A percentile compares a stretch with the other conserved stretches of the same genome.
These are phyloP conservation scores for Pygocentrus nattereri DNA, from an alignment of 2,797 vertebrate species.

Conservation along the genomic window DNA sequence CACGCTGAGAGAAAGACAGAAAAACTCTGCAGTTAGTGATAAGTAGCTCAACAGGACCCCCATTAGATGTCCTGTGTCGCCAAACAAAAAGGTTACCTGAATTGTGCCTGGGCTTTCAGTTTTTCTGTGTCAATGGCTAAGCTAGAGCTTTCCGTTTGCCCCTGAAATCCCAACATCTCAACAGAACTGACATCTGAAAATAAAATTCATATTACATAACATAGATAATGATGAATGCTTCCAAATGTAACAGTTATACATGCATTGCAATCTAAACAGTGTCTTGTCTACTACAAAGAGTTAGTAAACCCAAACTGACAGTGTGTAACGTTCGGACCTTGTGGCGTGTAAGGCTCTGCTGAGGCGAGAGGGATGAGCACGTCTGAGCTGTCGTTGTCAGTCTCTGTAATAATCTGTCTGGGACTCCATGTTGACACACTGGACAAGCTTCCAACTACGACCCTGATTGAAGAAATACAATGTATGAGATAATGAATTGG, in stretches of 20 bases:
- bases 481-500: neutral
- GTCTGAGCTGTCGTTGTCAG: slow-evolving; percentile 81
- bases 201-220: neutral
- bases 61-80: slow-evolving; percentile 65
- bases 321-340: slow-evolving; percentile 75
- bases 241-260: neutral
- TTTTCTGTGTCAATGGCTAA: slow-evolving; percentile 72
- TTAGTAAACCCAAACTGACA: no score
- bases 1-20: slow-evolving; percentile 75
- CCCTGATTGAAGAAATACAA: slow-evolving; percentile 68
- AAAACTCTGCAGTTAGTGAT: slow-evolving; percentile 16
- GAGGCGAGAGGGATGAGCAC: slow-evolving; percentile 88
- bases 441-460: slow-evolving; percentile 81
- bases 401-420: slow-evolving; percentile 83
- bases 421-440: slow-evolving; percentile 89
- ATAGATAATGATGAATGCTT: neutral
- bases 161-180: slow-evolving; percentile 81
- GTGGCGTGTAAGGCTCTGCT: slow-evolving; percentile 77
- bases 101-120: slow-evolving; percentile 76
- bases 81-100: slow-evolving; percentile 77
- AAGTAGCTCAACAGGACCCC: slow-evolving; percentile 42
- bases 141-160: slow-evolving; percentile 69
- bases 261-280: neutral
- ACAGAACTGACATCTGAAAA: slow-evolving; percentile 74
- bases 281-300: neutral